Conservation (phyloP, 64 coral and sea anemone species). For the Pocillopora damicornis region DNA sequence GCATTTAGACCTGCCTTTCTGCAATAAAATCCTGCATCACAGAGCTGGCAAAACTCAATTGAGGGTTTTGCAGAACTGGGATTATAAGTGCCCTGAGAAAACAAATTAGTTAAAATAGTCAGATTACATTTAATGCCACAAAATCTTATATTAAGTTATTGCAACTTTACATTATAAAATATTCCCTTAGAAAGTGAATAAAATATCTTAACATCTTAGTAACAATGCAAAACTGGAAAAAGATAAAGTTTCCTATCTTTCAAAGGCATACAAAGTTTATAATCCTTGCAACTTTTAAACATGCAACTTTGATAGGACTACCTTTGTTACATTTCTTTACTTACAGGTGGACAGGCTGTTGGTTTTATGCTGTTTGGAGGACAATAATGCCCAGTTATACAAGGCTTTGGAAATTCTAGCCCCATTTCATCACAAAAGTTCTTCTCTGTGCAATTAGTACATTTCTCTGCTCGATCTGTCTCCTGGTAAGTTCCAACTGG, state of each 20-base stretch:
- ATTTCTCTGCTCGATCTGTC: conserved; percentile 73
- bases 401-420: conserved; percentile 52
- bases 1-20: conserved; percentile 51
- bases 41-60: conserved; percentile 30
- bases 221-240: no score
- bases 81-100: conserved; percentile 77
- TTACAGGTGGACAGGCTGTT: conserved; percentile 72
- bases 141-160: not conserved
- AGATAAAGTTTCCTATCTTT: no score
- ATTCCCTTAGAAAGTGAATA: no score
- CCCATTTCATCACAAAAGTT: conserved; percentile 89
- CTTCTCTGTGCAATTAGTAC: conserved; percentile 73
- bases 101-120: not conserved
- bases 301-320: not conserved
- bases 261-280: no score
- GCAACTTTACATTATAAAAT: not conserved
- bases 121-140: not conserved
- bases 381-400: conserved; percentile 78
- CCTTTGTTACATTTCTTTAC: conserved; percentile 11
- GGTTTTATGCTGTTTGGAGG: conserved; percentile 75
- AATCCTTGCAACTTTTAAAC: not conserved
- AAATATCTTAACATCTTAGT: no score
- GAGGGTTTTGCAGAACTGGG: conserved; percentile 40
- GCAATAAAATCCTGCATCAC: conserved; percentile 77
- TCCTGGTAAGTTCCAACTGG: conserved; percentile 91